These are phyloP conservation scores for Telmatochromis sp. DNA, from an alignment of 2,113 vertebrate species.

Conservation along the genomic window DNA sequence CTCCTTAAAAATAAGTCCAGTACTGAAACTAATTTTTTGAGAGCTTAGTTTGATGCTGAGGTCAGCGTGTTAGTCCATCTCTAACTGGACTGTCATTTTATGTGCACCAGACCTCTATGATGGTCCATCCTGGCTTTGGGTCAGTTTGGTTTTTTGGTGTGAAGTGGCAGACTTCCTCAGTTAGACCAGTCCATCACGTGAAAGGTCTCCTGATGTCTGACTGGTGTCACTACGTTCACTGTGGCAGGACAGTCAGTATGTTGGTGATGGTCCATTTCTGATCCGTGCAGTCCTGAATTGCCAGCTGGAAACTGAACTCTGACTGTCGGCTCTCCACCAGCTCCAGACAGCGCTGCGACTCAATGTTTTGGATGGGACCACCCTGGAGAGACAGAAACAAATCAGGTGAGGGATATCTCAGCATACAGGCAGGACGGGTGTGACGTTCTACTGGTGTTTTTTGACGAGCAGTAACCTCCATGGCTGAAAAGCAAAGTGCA, in stretches of 20 bases:
- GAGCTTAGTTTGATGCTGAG: background rate
- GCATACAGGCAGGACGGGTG: background rate
- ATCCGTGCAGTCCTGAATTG: conserved; percentile 84
- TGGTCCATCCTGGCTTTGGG: background rate
- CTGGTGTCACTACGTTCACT: conserved; percentile 53
- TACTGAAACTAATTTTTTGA: background rate
- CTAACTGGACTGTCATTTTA: background rate
- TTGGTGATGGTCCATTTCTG: conserved; percentile 94
- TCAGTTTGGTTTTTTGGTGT: background rate
- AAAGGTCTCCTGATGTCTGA: background rate
- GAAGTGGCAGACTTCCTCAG: background rate
- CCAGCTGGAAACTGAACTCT: conserved; percentile 82
- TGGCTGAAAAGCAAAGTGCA: background rate
- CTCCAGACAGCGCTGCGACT: conserved; percentile 88
- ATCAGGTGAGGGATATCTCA: background rate
- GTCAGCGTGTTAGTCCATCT: background rate
- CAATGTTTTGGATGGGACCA: conserved; percentile 89
- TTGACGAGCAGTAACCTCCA: background rate
- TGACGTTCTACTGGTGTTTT: background rate
- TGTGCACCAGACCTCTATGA: background rate
- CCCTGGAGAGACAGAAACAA: conserved; percentile 64
- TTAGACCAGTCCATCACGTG: background rate
- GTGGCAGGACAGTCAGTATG: conserved; percentile 73
- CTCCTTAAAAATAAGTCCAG: background rate
- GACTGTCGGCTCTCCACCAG: conserved; percentile 78